Percentiles rank a stretch among this genome's conserved stretches.
Conservation (phyloP, 2,888 invertebrate genomes). For the Lapara coniferarum region DNA sequence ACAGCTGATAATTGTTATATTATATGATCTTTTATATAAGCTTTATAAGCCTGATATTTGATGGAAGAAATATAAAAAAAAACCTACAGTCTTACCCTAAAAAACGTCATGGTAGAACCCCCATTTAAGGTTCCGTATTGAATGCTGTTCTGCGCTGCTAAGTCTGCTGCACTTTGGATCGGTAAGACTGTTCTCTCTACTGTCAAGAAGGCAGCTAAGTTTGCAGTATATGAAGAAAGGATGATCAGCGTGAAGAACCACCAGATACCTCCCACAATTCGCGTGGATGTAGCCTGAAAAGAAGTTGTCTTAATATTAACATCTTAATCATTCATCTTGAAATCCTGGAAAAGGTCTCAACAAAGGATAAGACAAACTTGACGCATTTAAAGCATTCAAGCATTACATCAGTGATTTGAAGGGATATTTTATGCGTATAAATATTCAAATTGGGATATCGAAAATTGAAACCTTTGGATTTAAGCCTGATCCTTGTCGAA, state of each 20-base stretch:
- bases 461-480: constrained; percentile 97
- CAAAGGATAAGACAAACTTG: no score
- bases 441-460: no score
- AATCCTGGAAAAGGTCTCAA: no score
- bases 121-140: constrained; percentile 96
- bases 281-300: constrained; percentile 93
- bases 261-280: constrained; percentile 98
- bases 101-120: constrained; percentile 99
- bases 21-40: no score
- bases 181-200: constrained; percentile 98
- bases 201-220: constrained; percentile 98
- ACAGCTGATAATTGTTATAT: no score
- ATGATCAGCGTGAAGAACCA: constrained; percentile 99
- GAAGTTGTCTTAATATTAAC: neutral
- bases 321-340: no score
- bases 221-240: constrained; percentile 99
- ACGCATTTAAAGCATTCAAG: no score
- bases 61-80: no score
- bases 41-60: no score
- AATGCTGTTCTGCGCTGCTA: constrained; percentile 96
- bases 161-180: constrained; percentile 97
- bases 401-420: no score
- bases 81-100: constrained; percentile 86
- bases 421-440: no score
- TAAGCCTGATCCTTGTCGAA: constrained; percentile 96